phyloP scores from a whole-genome alignment of 2,888 invertebrate genomes.

The Phytoseiulus persimilis region DNA sequence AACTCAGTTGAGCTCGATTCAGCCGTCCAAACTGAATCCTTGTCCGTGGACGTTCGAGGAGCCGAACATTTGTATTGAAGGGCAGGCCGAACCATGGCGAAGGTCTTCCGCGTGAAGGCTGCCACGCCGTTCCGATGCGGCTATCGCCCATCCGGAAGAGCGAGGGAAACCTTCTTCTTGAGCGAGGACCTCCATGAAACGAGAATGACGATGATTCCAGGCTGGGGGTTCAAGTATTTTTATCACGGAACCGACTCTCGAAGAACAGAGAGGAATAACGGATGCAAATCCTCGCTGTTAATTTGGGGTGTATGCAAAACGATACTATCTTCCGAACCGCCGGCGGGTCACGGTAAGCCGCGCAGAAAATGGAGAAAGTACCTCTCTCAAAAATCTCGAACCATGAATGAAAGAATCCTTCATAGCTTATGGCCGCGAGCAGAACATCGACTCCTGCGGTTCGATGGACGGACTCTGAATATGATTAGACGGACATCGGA shows the following conservation, averaged over 20 bases:
- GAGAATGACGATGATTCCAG: not conserved
- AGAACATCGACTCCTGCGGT: too few species aligned
- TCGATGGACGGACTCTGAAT: too few species aligned
- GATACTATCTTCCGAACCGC: not conserved
- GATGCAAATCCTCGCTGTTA: not conserved
- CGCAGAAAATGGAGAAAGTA: not conserved
- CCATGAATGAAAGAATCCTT: not conserved
- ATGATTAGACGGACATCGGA: too few species aligned
- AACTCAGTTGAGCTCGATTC: too few species aligned
- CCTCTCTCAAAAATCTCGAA: not conserved
- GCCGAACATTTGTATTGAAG: too few species aligned
- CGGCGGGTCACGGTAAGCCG: not conserved
- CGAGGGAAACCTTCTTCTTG: not conserved
- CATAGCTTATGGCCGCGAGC: not conserved
- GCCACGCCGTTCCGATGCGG: too few species aligned
- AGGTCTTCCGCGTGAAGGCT: too few species aligned
- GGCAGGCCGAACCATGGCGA: too few species aligned
- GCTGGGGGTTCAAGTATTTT: not conserved
- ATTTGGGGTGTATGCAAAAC: not conserved
- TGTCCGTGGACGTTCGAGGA: too few species aligned
- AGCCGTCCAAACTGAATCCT: too few species aligned
- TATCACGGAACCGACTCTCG: not conserved
- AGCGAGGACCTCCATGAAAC: not conserved
- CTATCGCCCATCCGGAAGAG: not conserved
- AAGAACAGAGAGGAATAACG: too few species aligned